Percentiles rank a stretch among this genome's conserved stretches.
These are phyloP conservation scores for Rhopalosiphum padi DNA, from an alignment of 1,140 invertebrate genomes.

Conservation along the genomic window DNA sequence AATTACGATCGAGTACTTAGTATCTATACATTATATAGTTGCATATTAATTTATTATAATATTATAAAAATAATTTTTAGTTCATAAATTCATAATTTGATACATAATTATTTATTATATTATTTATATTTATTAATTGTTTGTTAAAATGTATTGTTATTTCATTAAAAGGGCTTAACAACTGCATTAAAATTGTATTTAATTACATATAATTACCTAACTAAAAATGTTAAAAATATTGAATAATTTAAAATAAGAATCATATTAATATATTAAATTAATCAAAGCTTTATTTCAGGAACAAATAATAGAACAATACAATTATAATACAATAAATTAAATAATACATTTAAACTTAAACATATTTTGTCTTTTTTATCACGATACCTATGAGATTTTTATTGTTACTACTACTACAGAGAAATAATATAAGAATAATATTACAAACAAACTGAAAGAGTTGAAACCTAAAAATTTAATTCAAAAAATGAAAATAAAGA, in stretches of 20 bases:
- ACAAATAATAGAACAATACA: not conserved
- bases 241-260: not conserved
- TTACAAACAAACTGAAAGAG: not conserved
- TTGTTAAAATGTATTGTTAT: not conserved
- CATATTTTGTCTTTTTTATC: not conserved
- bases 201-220: not conserved
- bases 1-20: not conserved
- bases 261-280: not conserved
- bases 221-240: not conserved
- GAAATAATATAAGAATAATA: not conserved
- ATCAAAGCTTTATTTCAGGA: not conserved
- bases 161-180: not conserved
- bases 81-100: not conserved
- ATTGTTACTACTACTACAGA: not conserved
- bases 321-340: not conserved
- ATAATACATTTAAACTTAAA: not conserved
- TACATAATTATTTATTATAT: not conserved
- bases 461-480: not conserved
- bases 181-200: not conserved
- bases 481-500: not conserved
- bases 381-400: not conserved
- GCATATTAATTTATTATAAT: not conserved
- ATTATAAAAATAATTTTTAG: not conserved
- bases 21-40: not conserved
- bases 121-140: not conserved